Base-by-base conservation (phyloP, 2,888 invertebrate species). In the Mimas tiliae region DNA sequence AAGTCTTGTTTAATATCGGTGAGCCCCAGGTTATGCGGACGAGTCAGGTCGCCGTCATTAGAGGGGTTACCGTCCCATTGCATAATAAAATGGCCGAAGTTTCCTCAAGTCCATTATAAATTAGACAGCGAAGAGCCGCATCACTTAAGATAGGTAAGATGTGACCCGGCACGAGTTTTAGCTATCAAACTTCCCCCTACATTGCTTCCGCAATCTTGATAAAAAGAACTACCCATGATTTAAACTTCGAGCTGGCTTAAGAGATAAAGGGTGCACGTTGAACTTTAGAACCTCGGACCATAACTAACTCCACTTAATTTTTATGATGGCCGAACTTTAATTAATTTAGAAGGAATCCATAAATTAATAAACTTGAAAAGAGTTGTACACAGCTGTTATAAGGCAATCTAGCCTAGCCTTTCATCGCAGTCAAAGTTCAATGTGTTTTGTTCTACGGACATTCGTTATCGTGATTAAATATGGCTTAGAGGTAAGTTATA, bases 91-190 rank as follows among this genome's bases (percentile, higher is more conserved):
- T 93, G 93, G 90, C 83, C 89, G 79, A 93, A 93, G 92, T 93
- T 93, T 91, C 87, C 91, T 85, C 88, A 93, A 93, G 93, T 92
- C 93, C 93, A 93, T 93, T 93, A 93, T 93, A 93, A 93, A 93
- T 93, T 93, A 93, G 93, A 93, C 93, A 90, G 88, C 88, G 91
- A 90, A 91, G 90, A 87, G 88, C 88, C 91, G 91, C 92, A 91
- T 93, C 93, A 90, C 90, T 92, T 93, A 89, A 93, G 93, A 91
- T 93, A 91, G 92, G 92, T 91, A 91, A 87, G 89, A 91, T 91
- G 89, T 90, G 92, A 91, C 92, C 92, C 89, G 88, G 86, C 89
- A 89, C 89, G 90, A 90, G 85, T 86, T 88, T 84, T 81, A 85
- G 86, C 84, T 83, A 80, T 87, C 88, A 82, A 91, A 91, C 88